phyloP scores from a whole-genome alignment of 2,113 vertebrate genomes.

The Etia nguti region DNA sequence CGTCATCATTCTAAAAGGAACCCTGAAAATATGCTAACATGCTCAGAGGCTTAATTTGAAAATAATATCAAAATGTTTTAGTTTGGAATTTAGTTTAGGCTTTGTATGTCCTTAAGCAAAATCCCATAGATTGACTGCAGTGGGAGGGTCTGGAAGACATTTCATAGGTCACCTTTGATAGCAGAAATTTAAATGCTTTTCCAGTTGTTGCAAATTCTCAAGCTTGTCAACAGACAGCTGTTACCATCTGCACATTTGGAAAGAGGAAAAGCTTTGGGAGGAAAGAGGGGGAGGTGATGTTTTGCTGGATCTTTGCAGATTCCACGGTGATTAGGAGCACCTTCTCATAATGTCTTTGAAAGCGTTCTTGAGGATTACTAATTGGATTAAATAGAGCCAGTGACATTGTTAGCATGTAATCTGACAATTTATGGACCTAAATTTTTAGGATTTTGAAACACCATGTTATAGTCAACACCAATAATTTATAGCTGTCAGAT shows the following conservation, averaged over 20 bases:
- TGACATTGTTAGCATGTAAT: conserved; percentile 22
- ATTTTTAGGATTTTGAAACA: background rate
- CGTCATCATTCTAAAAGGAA: background rate
- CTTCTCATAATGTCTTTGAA: conserved; percentile 47
- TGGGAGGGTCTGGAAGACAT: background rate
- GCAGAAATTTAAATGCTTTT: conserved; percentile 41
- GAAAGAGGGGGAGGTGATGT: background rate
- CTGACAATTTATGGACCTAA: background rate
- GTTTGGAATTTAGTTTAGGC: background rate
- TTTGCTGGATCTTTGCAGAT: conserved; percentile 35
- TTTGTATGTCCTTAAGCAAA: background rate
- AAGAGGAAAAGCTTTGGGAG: background rate
- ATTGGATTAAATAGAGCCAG: conserved; percentile 57
- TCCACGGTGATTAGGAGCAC: conserved; percentile 51
- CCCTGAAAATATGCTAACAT: background rate
- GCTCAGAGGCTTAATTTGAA: background rate
- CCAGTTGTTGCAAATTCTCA: conserved; percentile 65
- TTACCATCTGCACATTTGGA: conserved; percentile 66
- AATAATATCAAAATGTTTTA: background rate
- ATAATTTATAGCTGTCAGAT: background rate
- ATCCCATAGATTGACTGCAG: background rate
- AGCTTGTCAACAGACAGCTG: conserved; percentile 68
- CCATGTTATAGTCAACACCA: background rate
- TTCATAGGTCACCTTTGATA: conserved; percentile 36
- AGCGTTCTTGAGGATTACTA: conserved; percentile 43